These are phyloP conservation scores for Drosophila phalerata DNA, from an alignment of 2,888 invertebrate genomes.

Conservation along the genomic window DNA sequence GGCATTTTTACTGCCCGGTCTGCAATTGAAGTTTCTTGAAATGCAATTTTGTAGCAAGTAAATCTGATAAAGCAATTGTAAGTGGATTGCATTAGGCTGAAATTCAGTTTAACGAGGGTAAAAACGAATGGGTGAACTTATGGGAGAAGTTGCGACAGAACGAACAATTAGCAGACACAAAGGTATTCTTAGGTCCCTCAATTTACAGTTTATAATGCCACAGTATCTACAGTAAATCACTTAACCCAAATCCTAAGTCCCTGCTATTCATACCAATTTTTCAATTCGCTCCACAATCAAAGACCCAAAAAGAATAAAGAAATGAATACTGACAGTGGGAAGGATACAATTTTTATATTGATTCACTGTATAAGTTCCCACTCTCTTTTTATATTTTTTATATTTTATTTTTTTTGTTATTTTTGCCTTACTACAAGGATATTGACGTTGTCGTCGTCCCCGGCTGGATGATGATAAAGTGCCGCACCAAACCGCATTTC, in stretches of 20 bases:
- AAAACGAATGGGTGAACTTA: conserved; percentile 2
- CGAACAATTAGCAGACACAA: conserved; percentile 67
- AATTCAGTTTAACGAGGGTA: conserved; percentile 41
- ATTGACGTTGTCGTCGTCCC: conserved; percentile 62
- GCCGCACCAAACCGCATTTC: conserved; percentile 72
- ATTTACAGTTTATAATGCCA: conserved; percentile 28
- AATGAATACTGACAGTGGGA: conserved; percentile 26
- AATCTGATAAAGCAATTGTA: conserved; percentile 73
- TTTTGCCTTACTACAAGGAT: conserved; percentile 58
- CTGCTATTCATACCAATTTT: conserved; percentile 67
- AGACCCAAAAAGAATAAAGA: conserved; percentile 16
- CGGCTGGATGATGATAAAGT: conserved; percentile 67
- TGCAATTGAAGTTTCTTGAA: conserved; percentile 62
- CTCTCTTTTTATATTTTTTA: conserved; percentile 9
- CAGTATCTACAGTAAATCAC: conserved; percentile 56
- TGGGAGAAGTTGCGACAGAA: conserved; percentile 14
- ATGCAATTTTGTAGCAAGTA: conserved; percentile 68
- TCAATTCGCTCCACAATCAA: conserved; percentile 49
- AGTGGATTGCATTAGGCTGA: conserved; percentile 61
- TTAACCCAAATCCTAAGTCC: conserved; percentile 67
- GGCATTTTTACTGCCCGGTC: conserved; percentile 49
- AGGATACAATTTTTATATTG: conserved; percentile 55
- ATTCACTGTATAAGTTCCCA: conserved; percentile 25
- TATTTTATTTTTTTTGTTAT: conserved; percentile 39
- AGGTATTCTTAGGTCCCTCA: conserved; percentile 13